Base-by-base conservation (phyloP, 2,888 invertebrate species). In the Watsonalla cultraria region DNA sequence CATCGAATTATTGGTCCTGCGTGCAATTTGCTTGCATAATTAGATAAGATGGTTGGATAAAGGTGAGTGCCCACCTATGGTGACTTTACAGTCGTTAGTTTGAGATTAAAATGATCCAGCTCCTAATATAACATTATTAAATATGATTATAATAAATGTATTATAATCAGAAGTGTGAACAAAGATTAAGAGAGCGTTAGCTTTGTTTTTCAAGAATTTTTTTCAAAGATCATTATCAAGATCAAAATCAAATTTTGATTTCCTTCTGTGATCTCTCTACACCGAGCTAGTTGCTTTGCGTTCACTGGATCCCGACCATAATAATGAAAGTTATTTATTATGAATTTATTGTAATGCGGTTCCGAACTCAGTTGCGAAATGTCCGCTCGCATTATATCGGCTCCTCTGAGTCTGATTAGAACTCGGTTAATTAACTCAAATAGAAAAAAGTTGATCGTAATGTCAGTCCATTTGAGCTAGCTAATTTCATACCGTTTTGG, bases 21-120 rank as follows among this genome's bases (percentile, higher is more conserved):
- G 61, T 65, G 69, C 70, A 69, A 75, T 70, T 71, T 51, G 66
- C 59, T 81, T 82, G 70, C 75, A 65, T 79, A 82, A 82, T 67
- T 49, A 63, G 66, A 70, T 67, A 50, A 63, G 66, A 70, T 68
- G 57, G 42, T 33, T 50, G 39, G 13, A 46, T 35, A 37, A n/a
- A 15, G 37, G 14, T 39, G 37, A 14, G 9, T 37, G 13, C 13
- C 47, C 47, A 33, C 24, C 24, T 24, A 24, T 24, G 24, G 24
- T 7, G 8, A 37, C 37, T 37, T 1, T 37, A 37, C 7, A 7
- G 37, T 35, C 5, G 6, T 35, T 35, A 37, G 37, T 37, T 37
- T 7, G 37, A 37, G 2, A 37, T 7, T 5, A 7, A 37, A 7
- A 7, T 37, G 24, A 24, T 24, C 2, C 4, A 24, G 24, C 24